Evolutionary conservation across 2,888 invertebrate genomes (phyloP).

Genomic region (Scaptomyza cyrtandrae): DNA sequence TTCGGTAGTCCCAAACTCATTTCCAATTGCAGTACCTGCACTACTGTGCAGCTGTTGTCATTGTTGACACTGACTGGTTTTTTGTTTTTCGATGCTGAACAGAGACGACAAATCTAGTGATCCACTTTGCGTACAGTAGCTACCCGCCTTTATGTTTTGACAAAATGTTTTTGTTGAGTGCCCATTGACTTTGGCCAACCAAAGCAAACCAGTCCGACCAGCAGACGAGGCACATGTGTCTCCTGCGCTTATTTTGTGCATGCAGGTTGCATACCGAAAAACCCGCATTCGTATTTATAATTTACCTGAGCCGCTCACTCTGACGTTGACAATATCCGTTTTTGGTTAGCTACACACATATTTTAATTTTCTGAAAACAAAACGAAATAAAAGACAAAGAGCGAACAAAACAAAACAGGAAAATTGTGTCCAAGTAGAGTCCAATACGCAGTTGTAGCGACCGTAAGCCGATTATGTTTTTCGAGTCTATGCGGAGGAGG

Average conservation of each 20-base stretch:
- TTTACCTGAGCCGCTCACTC: conserved; percentile 55
- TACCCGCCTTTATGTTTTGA: conserved; percentile 72
- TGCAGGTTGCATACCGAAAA: conserved; percentile 43
- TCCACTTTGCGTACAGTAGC: conserved; percentile 76
- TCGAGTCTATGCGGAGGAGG: conserved; percentile 48
- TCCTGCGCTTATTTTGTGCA: conserved; percentile 23
- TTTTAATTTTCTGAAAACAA: conserved; percentile 72
- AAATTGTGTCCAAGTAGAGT: conserved; percentile 44
- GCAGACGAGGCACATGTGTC: conserved; percentile 25
- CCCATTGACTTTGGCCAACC: conserved; percentile 67
- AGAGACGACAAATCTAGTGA: conserved; percentile 63
- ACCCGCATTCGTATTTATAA: conserved; percentile 37
- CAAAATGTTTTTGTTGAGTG: conserved; percentile 78
- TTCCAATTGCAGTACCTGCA: conserved; percentile 38
- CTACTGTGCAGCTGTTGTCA: conserved; percentile 59
- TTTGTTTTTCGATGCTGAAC: conserved; percentile 12
- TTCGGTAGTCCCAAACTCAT: conserved; percentile 42
- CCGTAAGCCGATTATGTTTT: conserved; percentile 69
- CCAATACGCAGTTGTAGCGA: conserved; percentile 66
- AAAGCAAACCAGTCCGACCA: neutral
- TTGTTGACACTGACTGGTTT: conserved; percentile 40
- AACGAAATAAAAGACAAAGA: conserved; percentile 25
- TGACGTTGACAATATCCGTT: conserved; percentile 70
- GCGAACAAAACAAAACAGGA: conserved; percentile 14
- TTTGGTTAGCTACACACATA: conserved; percentile 58